phyloP scores from a whole-genome alignment of 2,888 invertebrate species.

The Sphinx pinastri region DNA sequence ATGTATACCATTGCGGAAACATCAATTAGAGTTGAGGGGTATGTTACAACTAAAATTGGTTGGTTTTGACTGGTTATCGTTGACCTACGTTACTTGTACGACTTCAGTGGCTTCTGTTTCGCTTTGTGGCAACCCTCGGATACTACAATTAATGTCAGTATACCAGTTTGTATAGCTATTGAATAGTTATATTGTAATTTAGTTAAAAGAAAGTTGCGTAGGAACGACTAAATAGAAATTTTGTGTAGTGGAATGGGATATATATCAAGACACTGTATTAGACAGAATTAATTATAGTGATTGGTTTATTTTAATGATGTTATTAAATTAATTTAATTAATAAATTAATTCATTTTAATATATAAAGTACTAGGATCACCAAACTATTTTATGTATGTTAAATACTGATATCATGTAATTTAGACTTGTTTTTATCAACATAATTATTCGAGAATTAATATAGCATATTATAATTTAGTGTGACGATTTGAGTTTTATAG shows the following conservation, averaged over 20 bases:
- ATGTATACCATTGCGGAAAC: slow-evolving; percentile 57
- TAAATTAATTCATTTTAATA: not conserved
- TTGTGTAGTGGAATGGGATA: no score
- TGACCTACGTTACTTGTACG: slow-evolving; percentile 19
- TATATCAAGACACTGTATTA: no score
- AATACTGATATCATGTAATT: not conserved
- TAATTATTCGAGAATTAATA: not conserved
- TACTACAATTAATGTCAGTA: not conserved
- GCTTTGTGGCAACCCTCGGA: not conserved
- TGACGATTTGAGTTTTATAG: not conserved
- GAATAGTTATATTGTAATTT: no score
- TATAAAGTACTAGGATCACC: not conserved
- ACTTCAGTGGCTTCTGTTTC: slow-evolving; percentile 26
- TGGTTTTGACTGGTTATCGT: slow-evolving; percentile 40
- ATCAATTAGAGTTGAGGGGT: slow-evolving; percentile 54
- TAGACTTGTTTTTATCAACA: not conserved
- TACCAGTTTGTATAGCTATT: no score
- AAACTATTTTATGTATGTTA: not conserved
- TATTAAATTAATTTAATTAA: no score
- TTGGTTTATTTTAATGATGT: no score
- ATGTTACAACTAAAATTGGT: slow-evolving; percentile 47
- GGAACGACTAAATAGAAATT: no score
- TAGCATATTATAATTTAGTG: not conserved
- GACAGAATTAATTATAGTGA: no score
- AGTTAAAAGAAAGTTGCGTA: no score